Base-by-base conservation (phyloP, 2,797 vertebrate genomes). In the Coregonus suidteri region DNA sequence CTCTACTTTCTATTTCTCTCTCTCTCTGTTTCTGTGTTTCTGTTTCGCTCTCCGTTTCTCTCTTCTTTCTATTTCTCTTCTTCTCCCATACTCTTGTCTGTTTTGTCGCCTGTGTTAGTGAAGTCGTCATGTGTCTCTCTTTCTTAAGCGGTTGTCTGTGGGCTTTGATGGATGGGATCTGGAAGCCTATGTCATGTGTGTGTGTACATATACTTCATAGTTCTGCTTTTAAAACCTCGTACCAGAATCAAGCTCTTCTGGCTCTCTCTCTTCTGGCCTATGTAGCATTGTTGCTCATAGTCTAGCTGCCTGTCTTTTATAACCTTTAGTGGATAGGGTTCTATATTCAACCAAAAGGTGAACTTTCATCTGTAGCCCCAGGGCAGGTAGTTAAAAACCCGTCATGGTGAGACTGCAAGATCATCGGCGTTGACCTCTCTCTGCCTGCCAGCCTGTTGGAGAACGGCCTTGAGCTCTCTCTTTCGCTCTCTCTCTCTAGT, bases 31-130 rank as follows among this genome's bases (percentile, higher is more conserved):
- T 25, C 25, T 25, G 25, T 25, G n/a, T n/a, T n/a, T 5, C 35
- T 1, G 4, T 5, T 35, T 37, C 4, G 5, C 5, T 37, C 35
- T 6, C 4, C 1, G 0, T 37, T 5, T 37, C 5, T 37, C 35
- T 37, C 35, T 37, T 0, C 35, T 6, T 5, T 35, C 4, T 35
- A 83, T 84, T 89, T 89, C 25, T 25, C 25, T 25, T 83, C 84
- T 89, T 83, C 51, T 74, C 37, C 77, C 15, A 47, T 16, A 7
- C 64, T 69, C 64, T 25, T 76, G 75, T 68, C 75, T 53, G 11
- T 53, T 15, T 53, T 53, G 37, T 41, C 37, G 37, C 37, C 6
- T 6, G 37, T 53, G 52, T 13, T 53, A 15, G 11, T 4, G 15
- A 54, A 54, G 16, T 54, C 6, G 56, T 59, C 18, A 59, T 59